Evolutionary conservation across 2,797 vertebrate species (phyloP), one percentile per base, ranked within the genome.

Genomic region (Taeniopygia guttata): DNA sequence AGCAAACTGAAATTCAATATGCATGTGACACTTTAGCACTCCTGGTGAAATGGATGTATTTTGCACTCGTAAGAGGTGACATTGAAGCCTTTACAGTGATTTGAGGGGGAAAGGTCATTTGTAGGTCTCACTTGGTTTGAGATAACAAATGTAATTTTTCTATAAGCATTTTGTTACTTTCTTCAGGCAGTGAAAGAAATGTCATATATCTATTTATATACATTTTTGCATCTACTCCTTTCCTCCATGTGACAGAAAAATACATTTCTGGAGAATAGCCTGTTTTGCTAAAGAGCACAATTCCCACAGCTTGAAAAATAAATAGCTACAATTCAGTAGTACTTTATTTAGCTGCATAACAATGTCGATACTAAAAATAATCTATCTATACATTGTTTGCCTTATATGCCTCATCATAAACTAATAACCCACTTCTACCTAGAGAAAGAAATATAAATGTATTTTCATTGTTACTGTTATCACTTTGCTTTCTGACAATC

Each of bases 231-330:
- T 75, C 36, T 52, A 43, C 20, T 89, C 30, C 38, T 85, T 52
- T 84, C 22, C 45, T 77, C 32, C 30, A n/a, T 19, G 22, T n/a
- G 72, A 87, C 13, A 93, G 45, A 77, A 67, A 92, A 94, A 91
- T 29, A 36, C 42, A 80, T 85, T 85, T 85, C 62, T 52, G 43
- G 25, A 89, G 51, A 94, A 94, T 1, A 86, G 54, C 9, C 32
- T 89, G 11, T 63, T 91, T 93, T 68, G n/a, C 38, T 87, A 46
- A 91, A 83, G 19, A 94, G 38, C 73, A 90, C 55, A 78, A 88
- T 90, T 92, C 40, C 62, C 86, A 32, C 21, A 43, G 32, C 36
- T 66, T 86, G 49, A 60, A 81, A 91, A 95, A 68, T 32, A 91
- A 93, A 89, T 54, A 84, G 40, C 66, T 80, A 27, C 73, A 83